Evolutionary conservation across 1,140 invertebrate species (phyloP).

Genomic region (Drosophila willistoni): DNA sequence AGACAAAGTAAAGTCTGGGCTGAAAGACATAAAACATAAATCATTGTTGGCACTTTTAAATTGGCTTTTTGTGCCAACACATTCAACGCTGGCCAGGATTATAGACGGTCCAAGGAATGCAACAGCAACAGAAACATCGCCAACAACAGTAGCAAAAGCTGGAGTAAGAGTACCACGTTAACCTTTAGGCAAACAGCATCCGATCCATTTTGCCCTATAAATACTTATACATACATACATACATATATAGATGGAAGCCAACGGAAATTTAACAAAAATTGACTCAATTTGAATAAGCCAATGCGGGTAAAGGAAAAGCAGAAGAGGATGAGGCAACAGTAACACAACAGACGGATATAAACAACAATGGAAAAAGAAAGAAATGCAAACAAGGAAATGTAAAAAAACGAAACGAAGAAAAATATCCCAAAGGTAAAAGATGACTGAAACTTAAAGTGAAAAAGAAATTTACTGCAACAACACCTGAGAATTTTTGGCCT

Average conservation of each 20-base stretch:
- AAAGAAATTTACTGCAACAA: conserved; percentile 40
- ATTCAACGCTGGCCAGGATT: conserved; percentile 66
- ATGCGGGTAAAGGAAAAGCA: conserved; percentile 9
- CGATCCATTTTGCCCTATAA: conserved; percentile 23
- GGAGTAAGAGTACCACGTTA: conserved; percentile 25
- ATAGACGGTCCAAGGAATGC: conserved; percentile 41
- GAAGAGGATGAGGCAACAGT: background rate
- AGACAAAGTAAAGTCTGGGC: conserved; percentile 19
- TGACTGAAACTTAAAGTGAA: conserved; percentile 41
- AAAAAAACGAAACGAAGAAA: conserved; percentile 19
- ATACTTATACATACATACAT: conserved; percentile 20
- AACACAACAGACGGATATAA: conserved; percentile 29
- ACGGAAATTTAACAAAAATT: conserved; percentile 81
- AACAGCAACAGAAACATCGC: conserved; percentile 19
- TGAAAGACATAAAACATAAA: conserved; percentile 55
- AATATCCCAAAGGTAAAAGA: conserved; percentile 33
- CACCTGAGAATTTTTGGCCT: conserved; percentile 21
- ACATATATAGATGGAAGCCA: conserved; percentile 42
- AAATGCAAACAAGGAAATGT: conserved; percentile 28
- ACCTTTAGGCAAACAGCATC: conserved; percentile 34
- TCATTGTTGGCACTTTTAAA: conserved; percentile 81
- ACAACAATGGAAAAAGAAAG: conserved; percentile 40
- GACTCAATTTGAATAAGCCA: conserved; percentile 77
- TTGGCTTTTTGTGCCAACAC: conserved; percentile 74
- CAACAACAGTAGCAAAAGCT: background rate